Evolutionary conservation across 1,140 invertebrate species (phyloP), one percentile per base, ranked within the genome.

Genomic region (Drosophila albomicans): DNA sequence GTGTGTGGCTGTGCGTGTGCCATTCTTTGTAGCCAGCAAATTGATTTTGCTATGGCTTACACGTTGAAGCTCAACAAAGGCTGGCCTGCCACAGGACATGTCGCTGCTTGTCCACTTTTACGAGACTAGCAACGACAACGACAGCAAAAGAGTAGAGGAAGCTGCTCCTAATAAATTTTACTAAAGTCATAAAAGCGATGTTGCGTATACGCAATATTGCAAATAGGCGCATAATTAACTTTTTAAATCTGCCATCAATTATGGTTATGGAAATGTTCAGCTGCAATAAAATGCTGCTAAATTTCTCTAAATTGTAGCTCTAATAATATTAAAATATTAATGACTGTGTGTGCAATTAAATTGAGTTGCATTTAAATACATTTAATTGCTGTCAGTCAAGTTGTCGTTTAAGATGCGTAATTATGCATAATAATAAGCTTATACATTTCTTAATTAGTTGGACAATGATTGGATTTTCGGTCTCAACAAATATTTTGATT

Each of bases 21-120:
- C 56, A 61, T 75, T 81, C 66, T 69, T 70, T 72, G 67, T 75
- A 66, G 65, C 63, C 59, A 68, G 61, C 71, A 86, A 86, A 86
- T 86, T 86, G 82, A 86, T 86, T 86, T 85, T 79, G 48, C 75
- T 76, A 75, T 67, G 81, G 78, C 81, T 71, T 73, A 78, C 64
- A 69, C 67, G 66, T 54, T 25, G 57, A 56, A 81, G 73, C 65
- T 32, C 20, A 51, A 38, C 35, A 49, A 66, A 51, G 52, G 13
- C 68, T 35, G 16, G 1, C 15, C 38, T 30, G 35, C 35, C 20
- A 43, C 20, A 45, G 16, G 41, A 65, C 66, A 61, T 78, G 49
- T 61, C 73, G 32, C 38, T 48, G 13, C 48, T 43, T 43, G 71
- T 16, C 66, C 72, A 75, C 43, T 58, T 74, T 68, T 54, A 61